phyloP scores from a whole-genome alignment of 2,113 vertebrate genomes.

The Tetrao urogallus region DNA sequence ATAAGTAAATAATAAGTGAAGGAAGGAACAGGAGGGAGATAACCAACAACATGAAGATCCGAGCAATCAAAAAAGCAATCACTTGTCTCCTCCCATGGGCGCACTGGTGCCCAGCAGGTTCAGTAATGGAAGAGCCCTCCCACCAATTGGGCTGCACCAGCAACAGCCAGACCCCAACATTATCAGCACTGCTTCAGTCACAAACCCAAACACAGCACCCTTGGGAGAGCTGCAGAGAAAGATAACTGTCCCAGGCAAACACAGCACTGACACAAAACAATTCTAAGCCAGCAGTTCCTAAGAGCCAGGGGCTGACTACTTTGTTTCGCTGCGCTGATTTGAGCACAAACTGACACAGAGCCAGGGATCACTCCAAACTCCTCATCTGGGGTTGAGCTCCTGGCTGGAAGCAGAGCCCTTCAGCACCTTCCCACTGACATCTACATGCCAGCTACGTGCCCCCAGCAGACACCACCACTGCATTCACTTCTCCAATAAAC shows the following conservation, averaged over 20 bases:
- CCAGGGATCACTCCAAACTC: background rate
- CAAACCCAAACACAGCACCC: rapidly evolving
- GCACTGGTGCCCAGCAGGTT: rapidly evolving
- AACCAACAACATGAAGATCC: rapidly evolving
- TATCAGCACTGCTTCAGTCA: rapidly evolving
- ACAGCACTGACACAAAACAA: background rate
- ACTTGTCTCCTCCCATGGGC: rapidly evolving
- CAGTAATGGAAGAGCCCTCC: background rate
- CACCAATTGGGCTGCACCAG: rapidly evolving
- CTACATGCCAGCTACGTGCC: background rate
- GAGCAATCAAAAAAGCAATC: rapidly evolving
- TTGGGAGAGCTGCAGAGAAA: rapidly evolving
- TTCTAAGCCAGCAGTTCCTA: background rate
- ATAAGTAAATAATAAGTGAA: background rate
- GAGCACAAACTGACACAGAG: no score
- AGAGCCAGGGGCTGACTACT: background rate
- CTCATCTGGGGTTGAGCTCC: background rate
- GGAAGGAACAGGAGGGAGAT: background rate
- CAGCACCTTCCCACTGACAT: background rate
- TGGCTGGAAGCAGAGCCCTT: background rate
- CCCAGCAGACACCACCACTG: background rate
- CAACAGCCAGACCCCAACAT: rapidly evolving
- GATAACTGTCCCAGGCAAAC: rapidly evolving
- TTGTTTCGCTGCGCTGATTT: background rate
- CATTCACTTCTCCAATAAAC: rapidly evolving